Conservation (phyloP, 2,113 vertebrate species). For the Strix uralensis region DNA sequence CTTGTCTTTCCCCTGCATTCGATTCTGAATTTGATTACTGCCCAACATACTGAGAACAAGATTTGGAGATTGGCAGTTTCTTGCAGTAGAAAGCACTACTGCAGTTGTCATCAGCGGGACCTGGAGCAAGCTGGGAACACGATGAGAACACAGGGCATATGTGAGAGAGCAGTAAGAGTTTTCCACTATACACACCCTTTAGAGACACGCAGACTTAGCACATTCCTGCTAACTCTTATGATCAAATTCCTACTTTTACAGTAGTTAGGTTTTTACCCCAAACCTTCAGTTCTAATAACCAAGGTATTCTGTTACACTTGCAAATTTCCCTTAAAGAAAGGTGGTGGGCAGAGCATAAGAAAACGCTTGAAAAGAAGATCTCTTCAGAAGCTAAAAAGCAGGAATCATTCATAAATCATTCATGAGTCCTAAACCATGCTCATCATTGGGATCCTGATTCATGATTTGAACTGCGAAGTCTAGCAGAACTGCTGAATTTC, state of each 20-base stretch:
- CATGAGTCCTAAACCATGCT: neutral
- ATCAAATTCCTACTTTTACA: neutral
- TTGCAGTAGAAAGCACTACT: neutral
- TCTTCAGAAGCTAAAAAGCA: neutral
- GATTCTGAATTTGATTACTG: neutral
- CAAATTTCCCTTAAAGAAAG: slow-evolving; percentile 5
- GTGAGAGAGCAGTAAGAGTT: neutral
- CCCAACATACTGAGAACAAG: neutral
- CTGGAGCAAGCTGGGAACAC: neutral
- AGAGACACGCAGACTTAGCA: neutral
- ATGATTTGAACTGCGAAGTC: neutral
- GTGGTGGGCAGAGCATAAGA: neutral
- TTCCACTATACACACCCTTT: neutral
- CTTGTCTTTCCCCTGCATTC: neutral
- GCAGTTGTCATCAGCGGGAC: neutral
- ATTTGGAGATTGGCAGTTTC: neutral
- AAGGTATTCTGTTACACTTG: slow-evolving; percentile 4
- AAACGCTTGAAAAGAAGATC: neutral
- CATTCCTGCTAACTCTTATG: neutral
- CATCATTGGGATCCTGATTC: neutral
- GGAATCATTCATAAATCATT: slow-evolving; percentile 29
- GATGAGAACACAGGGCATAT: neutral
- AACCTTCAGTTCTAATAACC: neutral
- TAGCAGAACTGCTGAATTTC: slow-evolving; percentile 18
- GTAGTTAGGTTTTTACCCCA: neutral